A percentile compares a stretch with the other conserved stretches of the same genome.
These are phyloP conservation scores for Labeo calbasu DNA, from an alignment of 2,797 vertebrate genomes.

Conservation along the genomic window DNA sequence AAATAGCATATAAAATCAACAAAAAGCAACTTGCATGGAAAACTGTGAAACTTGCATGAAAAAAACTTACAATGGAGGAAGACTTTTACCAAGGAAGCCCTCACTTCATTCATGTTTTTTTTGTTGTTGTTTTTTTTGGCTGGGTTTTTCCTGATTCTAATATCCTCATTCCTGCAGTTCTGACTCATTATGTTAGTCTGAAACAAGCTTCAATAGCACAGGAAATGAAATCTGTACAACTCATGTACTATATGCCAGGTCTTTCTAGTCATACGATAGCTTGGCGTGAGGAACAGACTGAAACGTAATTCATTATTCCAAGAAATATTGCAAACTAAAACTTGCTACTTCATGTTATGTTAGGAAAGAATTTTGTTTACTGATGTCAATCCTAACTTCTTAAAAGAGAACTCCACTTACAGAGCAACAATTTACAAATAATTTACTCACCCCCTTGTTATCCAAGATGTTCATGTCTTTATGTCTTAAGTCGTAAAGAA, in stretches of 20 bases:
- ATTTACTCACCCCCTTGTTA: too few relatives aligned
- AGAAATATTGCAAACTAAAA: neutral
- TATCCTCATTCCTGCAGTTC: slow-evolving; percentile 6
- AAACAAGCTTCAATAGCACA: neutral
- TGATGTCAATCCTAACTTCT: neutral
- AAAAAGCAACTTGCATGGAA: neutral
- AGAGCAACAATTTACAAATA: too few relatives aligned
- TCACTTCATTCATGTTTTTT: neutral
- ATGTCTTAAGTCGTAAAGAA: too few relatives aligned
- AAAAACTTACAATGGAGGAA: neutral
- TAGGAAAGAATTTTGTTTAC: neutral
- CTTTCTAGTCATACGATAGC: neutral
- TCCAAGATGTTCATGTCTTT: too few relatives aligned
- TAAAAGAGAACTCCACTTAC: too few relatives aligned
- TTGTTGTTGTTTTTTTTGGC: neutral
- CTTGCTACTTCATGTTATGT: neutral
- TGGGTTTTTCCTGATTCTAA: neutral
- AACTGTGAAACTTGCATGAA: neutral
- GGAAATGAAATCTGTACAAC: too few relatives aligned
- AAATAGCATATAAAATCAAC: neutral
- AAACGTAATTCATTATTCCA: neutral
- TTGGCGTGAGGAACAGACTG: neutral
- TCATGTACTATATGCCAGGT: neutral
- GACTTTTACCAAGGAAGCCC: neutral
- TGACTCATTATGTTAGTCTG: neutral